phyloP scores from a whole-genome alignment of 2,113 vertebrate species.

The Nannobrachium achirus region DNA sequence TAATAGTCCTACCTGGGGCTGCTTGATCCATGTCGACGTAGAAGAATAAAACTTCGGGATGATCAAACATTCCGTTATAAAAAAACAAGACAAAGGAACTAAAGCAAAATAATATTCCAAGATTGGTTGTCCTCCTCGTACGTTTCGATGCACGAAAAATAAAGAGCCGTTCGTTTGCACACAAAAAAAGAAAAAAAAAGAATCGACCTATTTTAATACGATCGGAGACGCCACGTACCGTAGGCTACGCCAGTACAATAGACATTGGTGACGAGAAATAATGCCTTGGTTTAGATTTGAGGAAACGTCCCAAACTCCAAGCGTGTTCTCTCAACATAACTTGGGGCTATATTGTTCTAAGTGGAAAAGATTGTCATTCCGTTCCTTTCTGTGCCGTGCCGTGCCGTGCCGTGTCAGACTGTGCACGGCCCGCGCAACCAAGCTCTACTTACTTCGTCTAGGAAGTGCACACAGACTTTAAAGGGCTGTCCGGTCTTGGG shows the following conservation, averaged over 20 bases:
- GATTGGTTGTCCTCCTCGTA: conserved; percentile 28
- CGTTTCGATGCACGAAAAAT: conserved; percentile 2
- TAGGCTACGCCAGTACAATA: neutral
- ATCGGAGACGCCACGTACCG: conserved; percentile 45
- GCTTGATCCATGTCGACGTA: conserved; percentile 80
- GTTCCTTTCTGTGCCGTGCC: neutral
- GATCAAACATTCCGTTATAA: conserved; percentile 76
- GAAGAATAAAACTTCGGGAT: conserved; percentile 70
- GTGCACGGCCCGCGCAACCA: neutral
- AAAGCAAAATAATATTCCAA: conserved; percentile 45
- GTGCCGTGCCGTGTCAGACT: neutral
- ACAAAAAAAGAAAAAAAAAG: neutral
- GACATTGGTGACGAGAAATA: conserved; percentile 23
- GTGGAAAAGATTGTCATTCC: conserved; percentile 18
- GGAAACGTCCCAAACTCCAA: conserved; percentile 38
- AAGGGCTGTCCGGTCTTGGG: conserved; percentile 69
- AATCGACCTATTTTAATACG: conserved; percentile 23
- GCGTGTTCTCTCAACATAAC: conserved; percentile 26
- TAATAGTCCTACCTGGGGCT: conserved; percentile 74
- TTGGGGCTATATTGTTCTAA: conserved; percentile 8
- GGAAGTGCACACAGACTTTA: conserved; percentile 71
- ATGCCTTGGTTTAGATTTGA: conserved; percentile 24
- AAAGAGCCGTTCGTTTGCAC: conserved; percentile 24
- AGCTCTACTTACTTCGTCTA: conserved; percentile 62
- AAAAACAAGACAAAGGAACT: conserved; percentile 34